Evolutionary conservation across 1,140 invertebrate genomes (phyloP).

Genomic region (Armadillidium nasatum): DNA sequence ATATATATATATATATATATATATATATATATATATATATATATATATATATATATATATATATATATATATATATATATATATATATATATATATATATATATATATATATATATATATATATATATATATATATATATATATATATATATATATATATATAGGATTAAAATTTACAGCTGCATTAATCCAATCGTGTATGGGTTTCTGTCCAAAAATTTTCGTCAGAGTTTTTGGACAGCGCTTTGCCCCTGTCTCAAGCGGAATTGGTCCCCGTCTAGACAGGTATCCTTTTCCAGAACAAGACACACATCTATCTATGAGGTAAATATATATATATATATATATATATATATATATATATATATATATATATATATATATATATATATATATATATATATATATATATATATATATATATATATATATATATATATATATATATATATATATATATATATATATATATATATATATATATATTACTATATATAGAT

Average conservation of each 20-base stretch:
- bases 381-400: conserved; percentile 24
- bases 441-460: conserved; percentile 23
- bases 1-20: neutral
- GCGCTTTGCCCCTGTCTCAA: conserved; percentile 33
- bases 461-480: conserved; percentile 23
- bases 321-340: conserved; percentile 20
- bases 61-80: neutral
- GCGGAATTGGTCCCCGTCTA: neutral
- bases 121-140: conserved; percentile 1
- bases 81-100: neutral
- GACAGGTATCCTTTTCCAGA: conserved; percentile 34
- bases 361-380: conserved; percentile 24
- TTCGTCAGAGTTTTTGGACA: conserved; percentile 51
- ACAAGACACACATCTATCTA: conserved; percentile 30
- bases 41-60: conserved; percentile 19
- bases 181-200: conserved; percentile 74
- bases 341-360: conserved; percentile 16
- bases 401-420: conserved; percentile 19
- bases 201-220: conserved; percentile 74
- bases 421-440: neutral
- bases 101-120: conserved; percentile 18
- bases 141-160: conserved; percentile 16
- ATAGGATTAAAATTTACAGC: conserved; percentile 47
- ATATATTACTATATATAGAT: conserved; percentile 12
- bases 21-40: conserved; percentile 10